A percentile compares a stretch with the other conserved stretches of the same genome.
Conservation (phyloP, 2,113 vertebrate species). For the Aspidoscelis tigris region DNA sequence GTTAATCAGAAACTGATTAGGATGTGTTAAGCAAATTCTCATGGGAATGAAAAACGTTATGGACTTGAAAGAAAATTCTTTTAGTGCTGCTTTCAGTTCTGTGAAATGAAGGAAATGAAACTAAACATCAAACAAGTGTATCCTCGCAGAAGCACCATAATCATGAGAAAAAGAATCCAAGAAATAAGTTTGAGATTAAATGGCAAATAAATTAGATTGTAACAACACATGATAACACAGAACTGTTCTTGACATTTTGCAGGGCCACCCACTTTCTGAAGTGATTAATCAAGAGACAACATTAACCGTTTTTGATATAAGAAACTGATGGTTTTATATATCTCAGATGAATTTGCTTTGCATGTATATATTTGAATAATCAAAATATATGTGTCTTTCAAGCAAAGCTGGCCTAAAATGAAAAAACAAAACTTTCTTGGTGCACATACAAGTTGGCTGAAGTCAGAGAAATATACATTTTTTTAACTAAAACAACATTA, state of each 20-base stretch:
- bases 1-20: slow-evolving; percentile 9
- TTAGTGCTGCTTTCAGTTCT: slow-evolving; percentile 34
- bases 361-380: background rate
- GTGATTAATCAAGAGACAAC: background rate
- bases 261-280: background rate
- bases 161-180: slow-evolving; percentile 23
- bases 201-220: background rate
- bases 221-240: background rate
- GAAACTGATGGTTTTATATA: background rate
- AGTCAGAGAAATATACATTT: background rate
- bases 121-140: slow-evolving; percentile 19
- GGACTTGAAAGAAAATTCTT: background rate
- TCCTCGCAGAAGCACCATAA: slow-evolving; percentile 30
- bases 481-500: background rate
- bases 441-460: background rate
- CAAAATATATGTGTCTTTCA: background rate
- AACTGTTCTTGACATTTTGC: background rate
- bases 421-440: background rate
- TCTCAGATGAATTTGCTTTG: background rate
- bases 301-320: background rate
- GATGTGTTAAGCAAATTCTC: slow-evolving; percentile 39
- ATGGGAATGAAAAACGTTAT: slow-evolving; percentile 18
- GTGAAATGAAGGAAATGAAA: slow-evolving; percentile 16
- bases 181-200: slow-evolving; percentile 1
- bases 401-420: background rate